phyloP scores from a whole-genome alignment of 2,888 invertebrate species.

The Agrotis clavis region DNA sequence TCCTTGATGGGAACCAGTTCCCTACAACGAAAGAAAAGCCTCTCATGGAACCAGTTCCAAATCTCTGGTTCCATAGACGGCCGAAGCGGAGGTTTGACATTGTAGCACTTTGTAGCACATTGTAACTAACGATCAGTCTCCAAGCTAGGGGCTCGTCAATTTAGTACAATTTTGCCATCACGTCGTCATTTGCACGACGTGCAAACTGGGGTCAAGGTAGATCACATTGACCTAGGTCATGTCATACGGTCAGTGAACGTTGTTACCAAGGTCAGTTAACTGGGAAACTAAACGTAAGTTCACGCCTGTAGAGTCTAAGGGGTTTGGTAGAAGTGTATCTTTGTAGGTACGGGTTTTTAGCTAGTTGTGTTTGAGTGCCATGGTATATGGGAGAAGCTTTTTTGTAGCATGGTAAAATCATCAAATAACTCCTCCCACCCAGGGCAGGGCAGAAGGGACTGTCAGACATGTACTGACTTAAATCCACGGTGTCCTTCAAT shows the following conservation, averaged over 20 bases:
- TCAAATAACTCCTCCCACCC: too few relatives aligned
- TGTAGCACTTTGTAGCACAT: too few relatives aligned
- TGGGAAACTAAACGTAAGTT: neutral
- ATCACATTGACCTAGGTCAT: constrained; percentile 43
- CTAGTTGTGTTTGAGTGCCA: neutral
- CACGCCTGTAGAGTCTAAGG: neutral
- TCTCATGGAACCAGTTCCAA: too few relatives aligned
- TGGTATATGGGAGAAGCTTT: neutral
- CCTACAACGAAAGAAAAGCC: too few relatives aligned
- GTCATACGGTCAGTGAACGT: constrained; percentile 21
- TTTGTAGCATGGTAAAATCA: too few relatives aligned
- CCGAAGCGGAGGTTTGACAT: too few relatives aligned
- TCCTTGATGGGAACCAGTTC: too few relatives aligned
- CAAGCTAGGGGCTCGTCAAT: constrained; percentile 15
- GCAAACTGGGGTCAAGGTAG: constrained; percentile 18
- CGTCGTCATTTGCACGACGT: constrained; percentile 14
- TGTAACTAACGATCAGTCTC: neutral
- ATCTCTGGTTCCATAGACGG: too few relatives aligned
- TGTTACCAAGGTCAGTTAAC: neutral
- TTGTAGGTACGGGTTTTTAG: neutral
- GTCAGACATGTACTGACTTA: too few relatives aligned
- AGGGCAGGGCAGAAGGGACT: too few relatives aligned
- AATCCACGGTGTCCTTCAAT: too few relatives aligned
- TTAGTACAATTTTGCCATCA: constrained; percentile 19
- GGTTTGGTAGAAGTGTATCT: neutral